phyloP scores from a whole-genome alignment of 2,888 invertebrate species.

The Carpatolechia fugitivella region DNA sequence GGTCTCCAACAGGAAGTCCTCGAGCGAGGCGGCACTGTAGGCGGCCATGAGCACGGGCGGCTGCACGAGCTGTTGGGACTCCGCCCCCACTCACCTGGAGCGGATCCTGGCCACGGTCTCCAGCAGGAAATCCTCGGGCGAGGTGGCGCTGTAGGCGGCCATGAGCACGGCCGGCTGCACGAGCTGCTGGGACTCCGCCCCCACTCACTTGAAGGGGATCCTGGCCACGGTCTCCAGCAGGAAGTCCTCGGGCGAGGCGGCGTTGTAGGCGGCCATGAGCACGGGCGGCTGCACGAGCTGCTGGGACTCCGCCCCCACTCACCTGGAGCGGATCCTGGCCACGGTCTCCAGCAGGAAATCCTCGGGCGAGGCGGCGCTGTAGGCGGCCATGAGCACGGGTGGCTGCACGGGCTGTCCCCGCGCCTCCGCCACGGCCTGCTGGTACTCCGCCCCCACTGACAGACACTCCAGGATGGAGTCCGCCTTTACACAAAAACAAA shows the following conservation, averaged over 20 bases:
- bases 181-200: constrained; percentile 63
- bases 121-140: constrained; percentile 88
- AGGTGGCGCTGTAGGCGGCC: constrained; percentile 86
- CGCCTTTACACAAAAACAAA: constrained; percentile 69
- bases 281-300: constrained; percentile 83
- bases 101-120: constrained; percentile 89
- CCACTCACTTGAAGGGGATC: constrained; percentile 88
- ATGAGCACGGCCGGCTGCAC: constrained; percentile 87
- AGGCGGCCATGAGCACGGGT: constrained; percentile 91
- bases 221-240: constrained; percentile 87
- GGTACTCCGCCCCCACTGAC: constrained; percentile 84
- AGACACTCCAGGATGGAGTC: constrained; percentile 96
- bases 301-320: constrained; percentile 47
- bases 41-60: constrained; percentile 91
- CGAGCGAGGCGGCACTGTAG: constrained; percentile 83
- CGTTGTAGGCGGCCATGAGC: constrained; percentile 89
- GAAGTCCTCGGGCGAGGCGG: constrained; percentile 86
- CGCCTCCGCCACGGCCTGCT: constrained; percentile 77
- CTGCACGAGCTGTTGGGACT: constrained; percentile 69
- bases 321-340: constrained; percentile 90
- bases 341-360: constrained; percentile 91
- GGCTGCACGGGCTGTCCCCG: constrained; percentile 73
- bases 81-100: constrained; percentile 85
- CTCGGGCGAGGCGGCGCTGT: constrained; percentile 84
- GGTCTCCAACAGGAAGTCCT: constrained; percentile 90